phyloP scores from a whole-genome alignment of 1,140 invertebrate species.

The Aphelenchoides fujianensis region DNA sequence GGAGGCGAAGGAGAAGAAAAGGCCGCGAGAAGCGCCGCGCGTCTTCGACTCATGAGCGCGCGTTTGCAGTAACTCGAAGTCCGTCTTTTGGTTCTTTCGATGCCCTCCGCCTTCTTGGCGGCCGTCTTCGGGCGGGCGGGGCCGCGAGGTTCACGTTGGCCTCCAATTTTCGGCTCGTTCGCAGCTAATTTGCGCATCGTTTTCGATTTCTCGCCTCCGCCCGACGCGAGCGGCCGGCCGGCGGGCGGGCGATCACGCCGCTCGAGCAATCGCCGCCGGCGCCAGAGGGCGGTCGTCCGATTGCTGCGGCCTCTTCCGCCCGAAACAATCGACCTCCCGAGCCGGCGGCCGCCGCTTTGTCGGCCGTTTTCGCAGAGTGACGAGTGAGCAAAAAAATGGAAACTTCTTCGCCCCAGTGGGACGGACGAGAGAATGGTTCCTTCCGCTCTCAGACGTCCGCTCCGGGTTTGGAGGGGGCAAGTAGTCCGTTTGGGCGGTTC shows the following conservation, averaged over 20 bases:
- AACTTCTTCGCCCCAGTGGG: not conserved
- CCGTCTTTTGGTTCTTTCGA: too few relatives aligned
- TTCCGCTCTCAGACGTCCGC: not conserved
- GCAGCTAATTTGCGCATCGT: not conserved
- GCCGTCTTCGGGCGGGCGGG: not conserved
- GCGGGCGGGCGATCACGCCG: too few relatives aligned
- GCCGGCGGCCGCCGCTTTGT: not conserved
- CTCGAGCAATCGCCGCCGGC: too few relatives aligned
- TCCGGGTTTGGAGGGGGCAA: not conserved
- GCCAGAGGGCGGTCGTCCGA: not conserved
- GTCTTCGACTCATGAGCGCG: too few relatives aligned
- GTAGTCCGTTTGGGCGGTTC: too few relatives aligned
- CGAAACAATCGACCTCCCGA: slow-evolving; percentile 2
- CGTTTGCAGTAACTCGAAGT: too few relatives aligned
- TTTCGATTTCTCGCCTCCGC: too few relatives aligned
- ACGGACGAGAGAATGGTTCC: slow-evolving; percentile 1
- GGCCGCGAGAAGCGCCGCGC: too few relatives aligned
- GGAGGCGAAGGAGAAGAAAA: too few relatives aligned
- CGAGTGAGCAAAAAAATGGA: not conserved
- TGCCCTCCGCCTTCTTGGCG: too few relatives aligned
- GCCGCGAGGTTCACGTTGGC: not conserved
- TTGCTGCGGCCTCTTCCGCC: not conserved
- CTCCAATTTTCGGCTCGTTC: not conserved
- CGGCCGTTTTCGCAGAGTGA: not conserved
- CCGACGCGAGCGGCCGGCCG: too few relatives aligned